phyloP scores from a whole-genome alignment of 2,888 invertebrate genomes.

The Caenorhabditis uteleia region DNA sequence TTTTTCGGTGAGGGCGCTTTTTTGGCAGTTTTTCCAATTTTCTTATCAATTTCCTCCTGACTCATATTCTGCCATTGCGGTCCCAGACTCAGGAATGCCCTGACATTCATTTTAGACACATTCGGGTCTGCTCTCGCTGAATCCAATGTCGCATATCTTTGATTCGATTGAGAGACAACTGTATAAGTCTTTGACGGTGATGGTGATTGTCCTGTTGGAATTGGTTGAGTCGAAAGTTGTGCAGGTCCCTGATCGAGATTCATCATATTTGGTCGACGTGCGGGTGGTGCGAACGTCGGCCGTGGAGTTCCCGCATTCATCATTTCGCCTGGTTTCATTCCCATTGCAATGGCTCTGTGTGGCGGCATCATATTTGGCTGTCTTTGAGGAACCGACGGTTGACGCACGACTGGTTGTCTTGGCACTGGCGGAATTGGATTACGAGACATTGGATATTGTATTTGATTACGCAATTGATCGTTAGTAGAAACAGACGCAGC shows the following conservation, averaged over 20 bases:
- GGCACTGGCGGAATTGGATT: conserved; percentile 1
- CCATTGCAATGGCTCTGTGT: conserved; percentile 20
- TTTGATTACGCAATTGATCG: neutral
- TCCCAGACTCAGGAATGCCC: too few species aligned
- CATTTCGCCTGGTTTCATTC: conserved; percentile 19
- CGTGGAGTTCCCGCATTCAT: neutral
- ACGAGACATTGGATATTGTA: neutral
- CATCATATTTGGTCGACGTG: neutral
- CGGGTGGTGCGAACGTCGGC: neutral
- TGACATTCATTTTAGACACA: too few species aligned
- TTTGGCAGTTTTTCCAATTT: too few species aligned
- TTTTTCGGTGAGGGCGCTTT: too few species aligned
- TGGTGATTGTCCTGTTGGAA: too few species aligned
- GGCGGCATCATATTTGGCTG: conserved; percentile 19
- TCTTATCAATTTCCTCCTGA: too few species aligned
- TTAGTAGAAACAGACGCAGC: neutral
- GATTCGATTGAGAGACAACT: too few species aligned
- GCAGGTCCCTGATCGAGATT: neutral
- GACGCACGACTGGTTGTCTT: neutral
- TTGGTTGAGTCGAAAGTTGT: too few species aligned
- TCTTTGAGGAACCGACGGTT: conserved; percentile 1
- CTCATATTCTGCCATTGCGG: too few species aligned
- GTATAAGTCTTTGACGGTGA: too few species aligned
- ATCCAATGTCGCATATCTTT: too few species aligned
- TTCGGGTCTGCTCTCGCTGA: too few species aligned